These are phyloP conservation scores for Dynastes tityus DNA, from an alignment of 2,888 invertebrate species.

Conservation along the genomic window DNA sequence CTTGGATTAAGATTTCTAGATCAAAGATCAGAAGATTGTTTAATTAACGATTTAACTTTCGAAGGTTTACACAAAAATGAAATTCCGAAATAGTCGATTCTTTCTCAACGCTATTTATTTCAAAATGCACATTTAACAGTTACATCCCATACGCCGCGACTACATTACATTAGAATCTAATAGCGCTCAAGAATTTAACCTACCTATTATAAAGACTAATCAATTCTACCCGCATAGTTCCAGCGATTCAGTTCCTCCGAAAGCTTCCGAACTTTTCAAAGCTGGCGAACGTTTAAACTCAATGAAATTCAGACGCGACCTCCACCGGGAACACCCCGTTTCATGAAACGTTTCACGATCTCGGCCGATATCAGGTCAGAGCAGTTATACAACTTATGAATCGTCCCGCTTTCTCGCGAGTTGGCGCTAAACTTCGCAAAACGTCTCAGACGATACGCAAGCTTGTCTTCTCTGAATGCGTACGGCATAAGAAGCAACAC, in stretches of 20 bases:
- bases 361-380: background rate
- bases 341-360: background rate
- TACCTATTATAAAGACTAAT: background rate
- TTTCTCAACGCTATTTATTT: no score
- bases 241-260: conserved; percentile 9
- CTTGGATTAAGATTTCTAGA: no score
- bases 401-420: conserved; percentile 3
- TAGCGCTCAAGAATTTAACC: no score
- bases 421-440: background rate
- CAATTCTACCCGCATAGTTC: background rate
- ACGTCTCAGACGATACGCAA: conserved; percentile 6
- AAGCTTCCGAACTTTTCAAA: conserved; percentile 16
- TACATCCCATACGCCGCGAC: no score
- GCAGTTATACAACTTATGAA: background rate
- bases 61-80: no score
- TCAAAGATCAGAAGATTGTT: no score
- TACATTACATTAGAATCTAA: no score
- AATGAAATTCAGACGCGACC: conserved; percentile 20
- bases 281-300: background rate
- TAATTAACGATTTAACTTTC: no score
- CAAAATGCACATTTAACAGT: no score
- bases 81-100: no score
- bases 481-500: no score
- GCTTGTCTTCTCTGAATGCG: background rate
- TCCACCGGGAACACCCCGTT: background rate